Base-by-base conservation (phyloP, 2,113 vertebrate species). In the Chloebia gouldiae region DNA sequence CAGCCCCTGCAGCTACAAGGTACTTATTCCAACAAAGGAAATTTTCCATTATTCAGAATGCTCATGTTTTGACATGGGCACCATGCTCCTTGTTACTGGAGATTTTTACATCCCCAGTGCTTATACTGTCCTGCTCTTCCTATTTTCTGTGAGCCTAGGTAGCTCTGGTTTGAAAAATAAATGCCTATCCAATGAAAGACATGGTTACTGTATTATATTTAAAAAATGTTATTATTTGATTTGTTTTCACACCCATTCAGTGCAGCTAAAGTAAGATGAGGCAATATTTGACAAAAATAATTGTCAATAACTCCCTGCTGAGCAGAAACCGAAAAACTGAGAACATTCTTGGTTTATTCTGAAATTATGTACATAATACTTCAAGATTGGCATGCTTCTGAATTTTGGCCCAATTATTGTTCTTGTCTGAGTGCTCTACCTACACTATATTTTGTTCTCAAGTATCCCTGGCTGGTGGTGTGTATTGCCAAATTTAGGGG, bases 1-100 rank as follows among this genome's bases (percentile, higher is more conserved):
- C 99, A 99, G 49, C 99, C 99, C 44, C 96, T 99, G 95, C 99
- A 99, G 97, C 98, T 99, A 66, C 99, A 99, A 98, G 99, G 99
- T 99, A 98, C 83, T 93, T 64, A 2, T 1, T 88, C 40, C 44
- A 66, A 30, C 51, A 31, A 45, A 47, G 64, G 22, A 17, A 70
- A 5, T 78, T 85, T 37, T 44, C 50, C 5, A 2, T 72, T 78
- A 2, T 23, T 90, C 39, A 56, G 28, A 28, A 31, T 50, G 31
- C 50, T 98, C n/a, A 5, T 81, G 96, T 96, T 98, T 96, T 96
- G 23, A 17, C 45, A 45, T 9, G 24, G 42, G 13, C 63, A 83
- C 25, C 59, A 6, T 0, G 0, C 80, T 91, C 25, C 27, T 68
- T 66, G 5, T 51, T 70, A 51, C 44, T 50, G 35, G 56, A 56